Evolutionary conservation across 23 tunicate species (phyloP).

Genomic region (Styela clava): DNA sequence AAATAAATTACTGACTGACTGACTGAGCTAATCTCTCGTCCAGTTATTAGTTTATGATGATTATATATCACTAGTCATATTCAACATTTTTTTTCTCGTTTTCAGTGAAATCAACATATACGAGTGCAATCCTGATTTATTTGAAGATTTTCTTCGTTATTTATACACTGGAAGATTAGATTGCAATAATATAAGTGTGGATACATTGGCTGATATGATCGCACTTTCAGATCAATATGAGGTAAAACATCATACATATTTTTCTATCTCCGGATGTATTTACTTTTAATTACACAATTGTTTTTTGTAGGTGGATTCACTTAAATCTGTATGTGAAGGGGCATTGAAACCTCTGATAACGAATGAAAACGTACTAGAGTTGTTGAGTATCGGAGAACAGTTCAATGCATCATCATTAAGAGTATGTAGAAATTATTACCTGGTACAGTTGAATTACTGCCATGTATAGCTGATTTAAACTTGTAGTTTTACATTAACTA

Average conservation of each 20-base stretch:
- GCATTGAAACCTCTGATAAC: conserved; percentile 3
- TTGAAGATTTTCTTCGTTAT: conserved; percentile 7
- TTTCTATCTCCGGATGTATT: no score
- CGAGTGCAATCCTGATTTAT: conserved; percentile 2
- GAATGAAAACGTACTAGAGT: not conserved
- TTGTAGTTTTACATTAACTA: no score
- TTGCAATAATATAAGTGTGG: not conserved
- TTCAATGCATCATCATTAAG: conserved; percentile 3
- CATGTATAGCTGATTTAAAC: no score
- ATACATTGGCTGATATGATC: not conserved
- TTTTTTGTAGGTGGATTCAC: conserved; percentile 1
- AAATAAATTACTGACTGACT: no score
- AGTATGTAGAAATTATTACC: not conserved
- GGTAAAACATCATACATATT: not conserved
- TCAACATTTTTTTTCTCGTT: not conserved
- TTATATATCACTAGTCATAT: no score
- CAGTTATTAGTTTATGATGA: no score
- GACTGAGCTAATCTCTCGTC: no score
- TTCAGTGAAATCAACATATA: conserved; percentile 1
- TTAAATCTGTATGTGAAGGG: conserved; percentile 6
- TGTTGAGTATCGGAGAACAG: conserved; percentile 1
- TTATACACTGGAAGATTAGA: not conserved
- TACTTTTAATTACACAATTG: not conserved
- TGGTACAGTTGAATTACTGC: not conserved
- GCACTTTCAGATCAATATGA: conserved; percentile 6